Percentiles rank a stretch among this genome's conserved stretches.
phyloP scores from a whole-genome alignment of 2,888 invertebrate species.

The Mellilla xanthometata region DNA sequence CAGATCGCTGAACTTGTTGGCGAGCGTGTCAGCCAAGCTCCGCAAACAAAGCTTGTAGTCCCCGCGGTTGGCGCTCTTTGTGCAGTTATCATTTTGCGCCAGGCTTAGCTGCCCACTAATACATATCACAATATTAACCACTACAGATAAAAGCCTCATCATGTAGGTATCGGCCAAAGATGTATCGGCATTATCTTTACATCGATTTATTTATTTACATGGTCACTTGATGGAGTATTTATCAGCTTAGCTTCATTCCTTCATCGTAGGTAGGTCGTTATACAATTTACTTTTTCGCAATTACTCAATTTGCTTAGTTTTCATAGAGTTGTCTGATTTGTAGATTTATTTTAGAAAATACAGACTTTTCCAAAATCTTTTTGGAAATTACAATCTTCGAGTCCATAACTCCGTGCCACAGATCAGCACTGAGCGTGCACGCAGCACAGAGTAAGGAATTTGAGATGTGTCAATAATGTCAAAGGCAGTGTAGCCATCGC shows the following conservation, averaged over 20 bases:
- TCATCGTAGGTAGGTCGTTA: conserved; percentile 7
- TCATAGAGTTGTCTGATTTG: too few species aligned
- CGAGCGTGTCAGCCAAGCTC: conserved; percentile 58
- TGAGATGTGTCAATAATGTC: too few species aligned
- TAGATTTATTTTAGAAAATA: too few species aligned
- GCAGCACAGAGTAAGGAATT: too few species aligned
- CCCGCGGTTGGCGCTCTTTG: conserved; percentile 57
- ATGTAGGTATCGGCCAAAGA: conserved; percentile 67
- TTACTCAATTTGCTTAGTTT: too few species aligned
- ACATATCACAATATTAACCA: conserved; percentile 56
- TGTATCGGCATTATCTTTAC: conserved; percentile 58
- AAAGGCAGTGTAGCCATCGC: too few species aligned
- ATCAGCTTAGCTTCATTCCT: background rate
- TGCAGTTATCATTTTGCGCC: conserved; percentile 66
- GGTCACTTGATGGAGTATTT: background rate
- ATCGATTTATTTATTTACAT: conserved; percentile 14
- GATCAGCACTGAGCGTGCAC: too few species aligned
- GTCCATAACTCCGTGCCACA: too few species aligned
- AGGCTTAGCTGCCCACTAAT: conserved; percentile 46
- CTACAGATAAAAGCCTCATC: conserved; percentile 67
- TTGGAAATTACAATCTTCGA: too few species aligned
- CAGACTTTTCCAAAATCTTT: too few species aligned
- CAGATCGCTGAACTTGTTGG: conserved; percentile 64
- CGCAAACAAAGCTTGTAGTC: conserved; percentile 66
- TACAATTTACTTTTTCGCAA: too few species aligned